Conservation (phyloP, 2,797 vertebrate species). For the Notoglanidium macrostoma region DNA sequence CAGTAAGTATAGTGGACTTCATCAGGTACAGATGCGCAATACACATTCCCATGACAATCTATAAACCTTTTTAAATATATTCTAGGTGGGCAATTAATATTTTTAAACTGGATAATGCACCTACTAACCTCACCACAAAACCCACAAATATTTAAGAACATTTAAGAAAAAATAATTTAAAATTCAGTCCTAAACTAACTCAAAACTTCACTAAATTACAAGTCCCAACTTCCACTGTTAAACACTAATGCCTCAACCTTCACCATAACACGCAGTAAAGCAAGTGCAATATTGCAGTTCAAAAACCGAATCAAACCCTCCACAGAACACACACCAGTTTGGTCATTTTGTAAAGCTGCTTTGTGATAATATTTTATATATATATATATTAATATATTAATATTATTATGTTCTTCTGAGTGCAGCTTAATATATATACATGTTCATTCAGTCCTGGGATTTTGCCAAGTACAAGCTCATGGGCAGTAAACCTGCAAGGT, state of each 20-base stretch:
- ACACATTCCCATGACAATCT: neutral
- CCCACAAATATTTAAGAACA: neutral
- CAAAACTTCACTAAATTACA: neutral
- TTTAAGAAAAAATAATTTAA: neutral
- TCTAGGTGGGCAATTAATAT: neutral
- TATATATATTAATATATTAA: too few relatives aligned
- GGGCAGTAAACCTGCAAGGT: slow-evolving; percentile 10
- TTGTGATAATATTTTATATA: neutral
- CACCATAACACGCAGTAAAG: neutral
- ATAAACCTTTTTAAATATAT: neutral
- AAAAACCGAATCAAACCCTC: neutral
- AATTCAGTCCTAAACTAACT: neutral
- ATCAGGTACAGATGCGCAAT: neutral
- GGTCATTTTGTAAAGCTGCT: neutral
- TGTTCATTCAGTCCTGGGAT: neutral
- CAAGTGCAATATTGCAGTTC: neutral
- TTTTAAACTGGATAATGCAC: neutral
- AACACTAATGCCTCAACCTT: too few relatives aligned
- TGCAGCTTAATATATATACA: neutral
- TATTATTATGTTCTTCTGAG: neutral
- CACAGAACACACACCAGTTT: neutral
- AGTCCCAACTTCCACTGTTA: neutral
- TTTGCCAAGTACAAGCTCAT: neutral
- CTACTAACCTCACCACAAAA: neutral
- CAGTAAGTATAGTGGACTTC: neutral